Base-by-base conservation (phyloP, 2,113 vertebrate genomes). In the Albula glossodonta region DNA sequence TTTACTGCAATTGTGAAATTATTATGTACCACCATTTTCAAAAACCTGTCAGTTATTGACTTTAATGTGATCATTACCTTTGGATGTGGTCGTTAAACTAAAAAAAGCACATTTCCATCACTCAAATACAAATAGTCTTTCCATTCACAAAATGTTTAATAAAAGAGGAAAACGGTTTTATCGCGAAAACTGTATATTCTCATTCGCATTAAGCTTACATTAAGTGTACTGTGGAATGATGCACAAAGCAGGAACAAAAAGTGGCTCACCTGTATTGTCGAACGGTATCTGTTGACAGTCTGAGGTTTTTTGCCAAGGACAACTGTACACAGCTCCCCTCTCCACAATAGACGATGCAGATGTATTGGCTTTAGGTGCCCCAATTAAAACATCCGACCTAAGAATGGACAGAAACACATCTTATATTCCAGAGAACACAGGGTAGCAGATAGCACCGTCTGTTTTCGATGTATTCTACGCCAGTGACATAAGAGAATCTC, bases 341-440 rank as follows among this genome's bases (percentile, higher is more conserved):
- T 99, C 97, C 74, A 96, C 87, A 0, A 99, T 95, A 0, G 93
- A 85, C 3, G 95, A 95, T 1, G 96, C 93, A 0, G 95, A 94
- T 0, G 95, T 94, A 93, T 99, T 99, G 2, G 97, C 98, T 91
- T 98, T 97, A 0, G 98, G 98, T 13, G 98, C 98, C 15, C 98
- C 98, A 19, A 99, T 96, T 80, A 99, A 93, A 63, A 99, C 93
- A 57, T 94, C 97, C 0, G 95, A 94, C 88, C 98, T 98, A 92
- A 50, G 88, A 78, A 78, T 15, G 22, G 22, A 83, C 6, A 86
- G 31, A 6, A 81, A 19, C 5, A 74, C 22, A 74, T 25, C 6
- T n/a, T 7, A 19, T 66, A 25, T 74, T 74, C 70, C 4, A 41
- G 49, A 49, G 52, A n/a, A 22, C 6, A 63, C 22, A 10, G 22